A percentile compares a stretch with the other conserved stretches of the same genome.
phyloP scores from a whole-genome alignment of 1,140 invertebrate species.

The Conus ventricosus region DNA sequence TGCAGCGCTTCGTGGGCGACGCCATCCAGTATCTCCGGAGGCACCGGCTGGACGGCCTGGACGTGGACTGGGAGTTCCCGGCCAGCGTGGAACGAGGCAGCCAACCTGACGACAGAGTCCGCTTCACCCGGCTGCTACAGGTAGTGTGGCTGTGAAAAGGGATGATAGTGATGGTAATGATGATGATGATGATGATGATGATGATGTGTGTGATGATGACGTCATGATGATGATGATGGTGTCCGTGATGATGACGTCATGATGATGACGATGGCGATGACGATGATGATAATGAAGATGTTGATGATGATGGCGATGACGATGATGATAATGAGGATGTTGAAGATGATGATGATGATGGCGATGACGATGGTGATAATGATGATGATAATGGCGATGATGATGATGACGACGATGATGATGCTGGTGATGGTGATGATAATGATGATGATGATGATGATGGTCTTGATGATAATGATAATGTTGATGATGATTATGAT shows the following conservation, averaged over 20 bases:
- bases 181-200: too few species aligned
- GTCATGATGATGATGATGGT: background rate
- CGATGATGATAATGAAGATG: too few species aligned
- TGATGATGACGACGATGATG: background rate
- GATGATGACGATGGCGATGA: too few species aligned
- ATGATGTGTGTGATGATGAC: background rate
- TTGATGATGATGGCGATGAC: too few species aligned
- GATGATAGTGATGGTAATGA: background rate
- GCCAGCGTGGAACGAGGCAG: slow-evolving; percentile 45
- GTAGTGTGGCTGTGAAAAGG: slow-evolving; percentile 21
- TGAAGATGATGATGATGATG: background rate
- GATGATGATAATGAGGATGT: background rate
- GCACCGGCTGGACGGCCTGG: slow-evolving; percentile 95
- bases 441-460: too few species aligned
- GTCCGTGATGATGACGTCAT: background rate
- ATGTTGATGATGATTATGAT: too few species aligned
- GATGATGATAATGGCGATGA: background rate
- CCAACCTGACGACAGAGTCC: slow-evolving; percentile 41
- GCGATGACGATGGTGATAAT: background rate
- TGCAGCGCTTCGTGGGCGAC: slow-evolving; percentile 56
- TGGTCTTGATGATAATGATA: too few species aligned
- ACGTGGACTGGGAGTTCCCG: slow-evolving; percentile 98
- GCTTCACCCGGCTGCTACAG: slow-evolving; percentile 53
- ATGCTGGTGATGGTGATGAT: too few species aligned
- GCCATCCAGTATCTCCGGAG: slow-evolving; percentile 90